Conservation (phyloP, 2,113 vertebrate genomes). For the Pagrus major region DNA sequence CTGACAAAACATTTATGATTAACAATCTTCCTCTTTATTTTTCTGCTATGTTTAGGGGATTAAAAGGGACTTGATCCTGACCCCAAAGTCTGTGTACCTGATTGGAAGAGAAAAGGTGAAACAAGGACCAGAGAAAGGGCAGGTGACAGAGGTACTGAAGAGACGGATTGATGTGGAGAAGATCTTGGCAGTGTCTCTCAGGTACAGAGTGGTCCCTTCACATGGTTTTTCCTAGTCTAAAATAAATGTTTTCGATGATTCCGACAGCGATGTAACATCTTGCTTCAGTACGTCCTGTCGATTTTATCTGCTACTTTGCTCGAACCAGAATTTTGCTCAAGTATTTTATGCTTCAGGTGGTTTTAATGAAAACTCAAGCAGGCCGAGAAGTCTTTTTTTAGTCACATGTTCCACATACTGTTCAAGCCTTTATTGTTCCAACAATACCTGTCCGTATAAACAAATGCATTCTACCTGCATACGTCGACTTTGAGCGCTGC, state of each 20-base stretch:
- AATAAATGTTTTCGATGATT: too few relatives aligned
- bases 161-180: constrained; percentile 92
- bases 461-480: not conserved
- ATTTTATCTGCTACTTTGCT: too few relatives aligned
- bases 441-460: constrained; percentile 3
- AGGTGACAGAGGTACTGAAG: constrained; percentile 95
- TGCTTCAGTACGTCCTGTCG: too few relatives aligned
- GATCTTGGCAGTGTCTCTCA: constrained; percentile 92
- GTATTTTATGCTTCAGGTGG: too few relatives aligned
- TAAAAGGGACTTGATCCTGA: constrained; percentile 95
- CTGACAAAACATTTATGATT: not conserved
- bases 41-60: constrained; percentile 82
- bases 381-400: too few relatives aligned
- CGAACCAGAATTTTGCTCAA: too few relatives aligned
- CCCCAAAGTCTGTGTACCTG: constrained; percentile 93
- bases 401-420: not conserved
- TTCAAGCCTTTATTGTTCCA: constrained; percentile 17
- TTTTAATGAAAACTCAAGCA: too few relatives aligned
- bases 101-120: constrained; percentile 97
- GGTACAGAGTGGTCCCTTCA: constrained; percentile 85
- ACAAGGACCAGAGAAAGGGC: constrained; percentile 95
- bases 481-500: not conserved
- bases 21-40: constrained; percentile 4
- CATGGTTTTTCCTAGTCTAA: too few relatives aligned
- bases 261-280: too few relatives aligned